Percentiles rank a stretch among this genome's conserved stretches.
Conservation (phyloP, 1,140 invertebrate species). For the Grapholita molesta region DNA sequence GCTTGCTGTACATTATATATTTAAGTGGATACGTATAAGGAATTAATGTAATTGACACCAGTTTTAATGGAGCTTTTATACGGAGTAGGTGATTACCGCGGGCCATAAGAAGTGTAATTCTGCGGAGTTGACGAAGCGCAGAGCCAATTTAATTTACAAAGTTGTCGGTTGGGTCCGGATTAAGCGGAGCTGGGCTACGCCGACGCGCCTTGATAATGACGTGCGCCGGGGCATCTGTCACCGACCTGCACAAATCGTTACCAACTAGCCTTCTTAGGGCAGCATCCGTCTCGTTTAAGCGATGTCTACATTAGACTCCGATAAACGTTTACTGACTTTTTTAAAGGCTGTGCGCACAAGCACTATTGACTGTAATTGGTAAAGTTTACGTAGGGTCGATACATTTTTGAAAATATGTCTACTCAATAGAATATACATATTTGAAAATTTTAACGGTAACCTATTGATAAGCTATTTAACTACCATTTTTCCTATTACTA, state of each 20-base stretch:
- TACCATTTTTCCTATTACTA: too few species aligned
- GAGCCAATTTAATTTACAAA: constrained; percentile 67
- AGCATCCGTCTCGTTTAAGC: not conserved
- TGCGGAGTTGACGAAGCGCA: constrained; percentile 43
- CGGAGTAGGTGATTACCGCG: constrained; percentile 47
- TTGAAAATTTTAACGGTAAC: too few species aligned
- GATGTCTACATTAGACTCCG: not conserved
- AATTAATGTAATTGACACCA: constrained; percentile 63
- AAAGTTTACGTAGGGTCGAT: too few species aligned
- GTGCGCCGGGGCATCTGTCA: constrained; percentile 16
- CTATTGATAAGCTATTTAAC: too few species aligned
- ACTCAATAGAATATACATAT: too few species aligned
- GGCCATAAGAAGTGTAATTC: constrained; percentile 55
- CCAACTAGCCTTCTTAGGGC: not conserved
- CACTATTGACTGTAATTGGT: too few species aligned
- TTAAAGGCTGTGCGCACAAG: not conserved
- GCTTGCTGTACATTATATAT: constrained; percentile 38
- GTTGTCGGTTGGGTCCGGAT: constrained; percentile 38
- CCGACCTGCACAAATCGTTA: constrained; percentile 1
- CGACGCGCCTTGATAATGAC: constrained; percentile 27
- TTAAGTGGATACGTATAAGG: constrained; percentile 50
- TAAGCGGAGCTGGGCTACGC: constrained; percentile 26
- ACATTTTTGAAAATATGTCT: too few species aligned
- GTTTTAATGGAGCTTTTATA: constrained; percentile 64
- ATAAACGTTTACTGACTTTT: not conserved